Conservation (phyloP, 2,113 vertebrate genomes). For the Solea senegalensis region DNA sequence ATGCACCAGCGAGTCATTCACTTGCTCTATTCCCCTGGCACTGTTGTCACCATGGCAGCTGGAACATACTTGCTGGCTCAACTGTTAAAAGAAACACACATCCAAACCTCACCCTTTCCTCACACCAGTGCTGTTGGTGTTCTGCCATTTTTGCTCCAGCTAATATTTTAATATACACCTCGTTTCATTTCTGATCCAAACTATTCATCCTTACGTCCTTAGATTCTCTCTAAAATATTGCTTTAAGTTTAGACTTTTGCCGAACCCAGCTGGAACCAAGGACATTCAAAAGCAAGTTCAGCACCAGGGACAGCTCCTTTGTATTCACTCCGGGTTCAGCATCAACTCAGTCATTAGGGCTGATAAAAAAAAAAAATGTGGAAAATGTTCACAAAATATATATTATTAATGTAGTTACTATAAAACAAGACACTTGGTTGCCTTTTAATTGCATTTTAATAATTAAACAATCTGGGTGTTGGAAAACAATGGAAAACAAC, state of each 20-base stretch:
- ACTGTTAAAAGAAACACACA: slow-evolving; percentile 37
- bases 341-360: no score
- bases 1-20: slow-evolving; percentile 41
- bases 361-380: not conserved
- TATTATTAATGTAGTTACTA: no score
- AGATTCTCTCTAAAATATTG: slow-evolving; percentile 17
- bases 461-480: not conserved
- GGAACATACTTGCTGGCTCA: slow-evolving; percentile 55
- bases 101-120: slow-evolving; percentile 3
- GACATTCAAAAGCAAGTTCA: slow-evolving; percentile 12
- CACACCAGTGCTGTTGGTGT: no score
- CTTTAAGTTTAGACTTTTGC: not conserved
- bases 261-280: no score
- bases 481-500: no score
- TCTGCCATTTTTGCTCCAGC: no score
- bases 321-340: no score
- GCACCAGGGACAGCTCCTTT: slow-evolving; percentile 55
- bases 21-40: slow-evolving; percentile 59
- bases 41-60: slow-evolving; percentile 46
- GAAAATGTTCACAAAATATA: no score
- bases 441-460: no score
- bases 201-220: not conserved
- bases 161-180: no score
- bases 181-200: no score
- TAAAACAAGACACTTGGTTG: no score